Evolutionary conservation across 2,113 vertebrate species (phyloP).

Genomic region (Boulengeromyrus knoepffleri): DNA sequence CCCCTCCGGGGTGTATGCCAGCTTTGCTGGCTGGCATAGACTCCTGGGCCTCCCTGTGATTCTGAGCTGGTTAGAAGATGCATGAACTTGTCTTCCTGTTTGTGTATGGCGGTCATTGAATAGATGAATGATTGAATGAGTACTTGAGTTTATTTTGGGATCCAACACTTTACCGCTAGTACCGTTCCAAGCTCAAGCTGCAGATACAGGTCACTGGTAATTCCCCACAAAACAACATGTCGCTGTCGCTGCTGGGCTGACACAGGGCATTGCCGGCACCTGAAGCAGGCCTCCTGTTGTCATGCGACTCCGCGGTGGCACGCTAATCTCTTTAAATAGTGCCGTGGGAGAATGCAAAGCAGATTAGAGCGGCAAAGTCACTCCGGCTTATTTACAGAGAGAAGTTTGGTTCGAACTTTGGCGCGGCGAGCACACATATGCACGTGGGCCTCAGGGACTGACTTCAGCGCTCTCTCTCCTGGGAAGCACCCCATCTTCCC

Average conservation of each 20-base stretch:
- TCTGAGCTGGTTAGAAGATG: not conserved
- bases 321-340: slow-evolving; percentile 43
- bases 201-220: not conserved
- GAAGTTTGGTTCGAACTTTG: slow-evolving; percentile 28
- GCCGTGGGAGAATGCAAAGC: slow-evolving; percentile 41
- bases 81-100: not conserved
- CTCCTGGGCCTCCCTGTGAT: not conserved
- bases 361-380: slow-evolving; percentile 32
- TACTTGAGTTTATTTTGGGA: slow-evolving; percentile 14
- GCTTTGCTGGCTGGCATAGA: not conserved
- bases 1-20: not conserved
- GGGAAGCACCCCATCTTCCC: not conserved
- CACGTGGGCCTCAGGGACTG: not conserved
- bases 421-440: not conserved
- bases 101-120: not conserved
- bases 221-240: slow-evolving; percentile 34
- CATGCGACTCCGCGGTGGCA: slow-evolving; percentile 46
- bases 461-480: not conserved
- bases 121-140: not conserved
- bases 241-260: not conserved
- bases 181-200: not conserved
- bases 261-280: slow-evolving; percentile 25
- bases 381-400: slow-evolving; percentile 13
- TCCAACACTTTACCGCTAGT: slow-evolving; percentile 34
- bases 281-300: slow-evolving; percentile 48